Conservation (phyloP, 2,797 vertebrate species). For the Lutjanus campechanus region DNA sequence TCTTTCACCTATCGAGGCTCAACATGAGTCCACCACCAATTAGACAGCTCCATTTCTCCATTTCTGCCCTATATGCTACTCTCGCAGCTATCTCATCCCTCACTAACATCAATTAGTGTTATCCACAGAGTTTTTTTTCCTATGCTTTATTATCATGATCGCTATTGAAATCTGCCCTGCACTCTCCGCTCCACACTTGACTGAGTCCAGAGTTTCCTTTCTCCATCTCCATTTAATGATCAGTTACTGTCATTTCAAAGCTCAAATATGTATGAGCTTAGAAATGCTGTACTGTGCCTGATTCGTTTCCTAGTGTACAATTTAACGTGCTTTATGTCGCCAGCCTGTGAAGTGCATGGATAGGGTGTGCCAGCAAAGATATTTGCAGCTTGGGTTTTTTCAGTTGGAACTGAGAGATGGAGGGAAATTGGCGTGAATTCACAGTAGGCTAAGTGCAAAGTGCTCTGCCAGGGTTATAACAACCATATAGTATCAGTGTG, state of each 20-base stretch:
- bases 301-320: conserved; percentile 28
- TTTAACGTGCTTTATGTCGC: conserved; percentile 21
- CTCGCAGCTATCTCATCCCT: conserved; percentile 29
- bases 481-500: conserved; percentile 40
- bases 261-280: conserved; percentile 30
- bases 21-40: conserved; percentile 38
- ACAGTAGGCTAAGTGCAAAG: conserved; percentile 57
- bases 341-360: conserved; percentile 24
- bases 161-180: conserved; percentile 27
- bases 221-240: conserved; percentile 45
- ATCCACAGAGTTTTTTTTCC: conserved; percentile 15
- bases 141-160: conserved; percentile 36
- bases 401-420: conserved; percentile 30
- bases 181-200: conserved; percentile 21
- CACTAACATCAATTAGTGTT: conserved; percentile 50
- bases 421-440: conserved; percentile 59
- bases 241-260: conserved; percentile 42
- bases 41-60: conserved; percentile 31
- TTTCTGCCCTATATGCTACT: conserved; percentile 14
- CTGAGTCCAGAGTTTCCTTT: conserved; percentile 28
- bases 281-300: conserved; percentile 27
- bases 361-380: conserved; percentile 28
- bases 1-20: conserved; percentile 34
- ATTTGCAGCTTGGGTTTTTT: conserved; percentile 39
- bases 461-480: conserved; percentile 51